Base-by-base conservation (phyloP, 2,113 vertebrate species). In the Toxotes jaculatrix region DNA sequence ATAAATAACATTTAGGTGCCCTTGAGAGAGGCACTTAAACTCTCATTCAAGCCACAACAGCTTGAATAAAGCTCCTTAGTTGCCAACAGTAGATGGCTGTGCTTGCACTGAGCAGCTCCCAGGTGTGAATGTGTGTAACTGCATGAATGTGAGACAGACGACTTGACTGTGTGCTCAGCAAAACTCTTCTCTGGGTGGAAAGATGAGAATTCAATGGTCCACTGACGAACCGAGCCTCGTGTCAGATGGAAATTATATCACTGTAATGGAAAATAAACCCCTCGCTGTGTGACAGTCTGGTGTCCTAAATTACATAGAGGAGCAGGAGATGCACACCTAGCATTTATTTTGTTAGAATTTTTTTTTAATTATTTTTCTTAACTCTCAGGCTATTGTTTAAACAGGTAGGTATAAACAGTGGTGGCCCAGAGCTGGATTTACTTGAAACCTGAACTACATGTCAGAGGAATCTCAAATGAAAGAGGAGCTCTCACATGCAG, bases 211-310 rank as follows among this genome's bases (percentile, higher is more conserved):
- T 57, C 14, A 80, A 56, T 62, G 88, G 82, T 86, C 27, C 74
- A 17, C 78, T 36, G 87, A 74, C 27, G 45, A 60, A 74, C 68
- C 27, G n/a, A 74, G 65, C 61, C 59, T 63, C 59, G 32, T 60
- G 84, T 87, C 87, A 86, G 87, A 88, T 87, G 86, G 87, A 86
- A 90, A 85, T 74, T 34, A 82, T 82, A 79, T 79, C 4, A 53
- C 40, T 2, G 45, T 80, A 71, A 90, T 72, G 79, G 84, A 86
- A 88, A 87, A 83, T 73, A 84, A 87, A 83, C 67, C 76, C 53
- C 90, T 79, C 7, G 19, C 82, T 83, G 86, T 80, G 90, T 45
- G 79, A 84, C 83, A 75, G 85, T 85, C 86, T 86, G 88, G 5
- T 57, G 61, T 49, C 23, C 55, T 74, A 45, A 8, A 66, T 27